Base-by-base conservation (phyloP, 2,888 invertebrate genomes). In the Tribolium freemani region DNA sequence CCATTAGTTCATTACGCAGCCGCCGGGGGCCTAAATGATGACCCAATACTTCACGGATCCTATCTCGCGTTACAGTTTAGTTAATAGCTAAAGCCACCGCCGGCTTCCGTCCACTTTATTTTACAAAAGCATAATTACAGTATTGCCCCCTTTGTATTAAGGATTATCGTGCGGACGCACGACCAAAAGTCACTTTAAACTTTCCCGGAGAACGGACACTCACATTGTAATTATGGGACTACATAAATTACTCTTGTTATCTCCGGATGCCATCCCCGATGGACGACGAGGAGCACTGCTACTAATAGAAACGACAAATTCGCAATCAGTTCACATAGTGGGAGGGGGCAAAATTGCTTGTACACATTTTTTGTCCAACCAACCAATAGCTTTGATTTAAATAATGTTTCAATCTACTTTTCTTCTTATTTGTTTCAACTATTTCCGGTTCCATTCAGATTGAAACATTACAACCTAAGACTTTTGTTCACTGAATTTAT, bases 31-130 rank as follows among this genome's bases (percentile, higher is more conserved):
- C 76, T 79, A 78, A 79, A 79, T 78, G 77, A 79, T 78, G 75
- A 75, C 75, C 80, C 77, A 79, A 80, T 80, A 79, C 79, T 78
- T 79, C 76, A 79, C 73, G 72, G 76, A 77, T 73, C 75, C 77
- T 79, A 78, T 79, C 78, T 79, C 75, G 72, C 74, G 61, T 73
- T 56, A 69, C 73, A 69, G 66, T 71, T 76, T 74, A 73, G 77
- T 78, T 79, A 80, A 80, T 79, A 76, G 77, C 74, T 60, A 58
- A 56, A 75, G 76, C 73, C 72, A 72, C 75, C 67, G 73, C 71
- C 71, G 75, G 74, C 76, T 74, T 73, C 70, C 72, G 74, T 72
- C 75, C 77, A 73, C 73, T 76, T 74, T 77, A 77, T 78, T 78
- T 74, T 69, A 73, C 73, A 75, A 73, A 76, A 75, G 76, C 74